Evolutionary conservation across 2,113 vertebrate genomes (phyloP).

Genomic region (Stegastes partitus): DNA sequence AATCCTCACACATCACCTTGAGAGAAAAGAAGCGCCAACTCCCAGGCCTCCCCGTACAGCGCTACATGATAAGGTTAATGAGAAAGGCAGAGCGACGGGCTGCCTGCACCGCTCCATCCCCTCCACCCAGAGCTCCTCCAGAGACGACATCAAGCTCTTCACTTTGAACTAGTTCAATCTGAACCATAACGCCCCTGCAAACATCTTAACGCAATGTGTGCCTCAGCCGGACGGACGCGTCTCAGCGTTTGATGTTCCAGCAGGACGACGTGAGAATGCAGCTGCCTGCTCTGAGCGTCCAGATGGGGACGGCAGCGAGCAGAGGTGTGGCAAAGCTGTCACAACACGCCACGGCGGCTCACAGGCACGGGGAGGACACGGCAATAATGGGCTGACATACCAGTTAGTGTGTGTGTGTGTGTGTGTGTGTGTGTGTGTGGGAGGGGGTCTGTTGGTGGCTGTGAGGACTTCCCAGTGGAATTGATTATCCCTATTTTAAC

Average conservation of each 20-base stretch:
- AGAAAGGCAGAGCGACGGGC: constrained; percentile 34
- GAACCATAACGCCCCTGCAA: constrained; percentile 28
- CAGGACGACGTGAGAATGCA: constrained; percentile 28
- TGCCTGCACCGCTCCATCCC: constrained; percentile 16
- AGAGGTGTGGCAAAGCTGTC: constrained; percentile 38
- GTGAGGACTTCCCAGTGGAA: constrained; percentile 79
- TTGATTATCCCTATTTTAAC: constrained; percentile 81
- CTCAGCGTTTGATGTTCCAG: constrained; percentile 29
- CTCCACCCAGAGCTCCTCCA: constrained; percentile 11
- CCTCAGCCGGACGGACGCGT: neutral
- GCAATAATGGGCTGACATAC: constrained; percentile 15
- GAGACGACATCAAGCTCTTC: constrained; percentile 35
- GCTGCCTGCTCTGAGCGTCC: constrained; percentile 27
- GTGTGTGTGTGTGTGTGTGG: constrained; percentile 2
- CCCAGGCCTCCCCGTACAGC: constrained; percentile 44
- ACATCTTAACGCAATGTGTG: constrained; percentile 16
- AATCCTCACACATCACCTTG: constrained; percentile 73
- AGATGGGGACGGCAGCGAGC: constrained; percentile 59
- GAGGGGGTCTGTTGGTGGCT: constrained; percentile 26
- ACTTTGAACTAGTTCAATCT: constrained; percentile 46
- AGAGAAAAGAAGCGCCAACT: constrained; percentile 49
- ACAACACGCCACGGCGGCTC: constrained; percentile 33
- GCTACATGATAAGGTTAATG: constrained; percentile 75
- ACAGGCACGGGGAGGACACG: constrained; percentile 22
- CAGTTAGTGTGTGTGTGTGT: too few species aligned